phyloP scores from a whole-genome alignment of 2,888 invertebrate genomes.

The Rotaria macrura region DNA sequence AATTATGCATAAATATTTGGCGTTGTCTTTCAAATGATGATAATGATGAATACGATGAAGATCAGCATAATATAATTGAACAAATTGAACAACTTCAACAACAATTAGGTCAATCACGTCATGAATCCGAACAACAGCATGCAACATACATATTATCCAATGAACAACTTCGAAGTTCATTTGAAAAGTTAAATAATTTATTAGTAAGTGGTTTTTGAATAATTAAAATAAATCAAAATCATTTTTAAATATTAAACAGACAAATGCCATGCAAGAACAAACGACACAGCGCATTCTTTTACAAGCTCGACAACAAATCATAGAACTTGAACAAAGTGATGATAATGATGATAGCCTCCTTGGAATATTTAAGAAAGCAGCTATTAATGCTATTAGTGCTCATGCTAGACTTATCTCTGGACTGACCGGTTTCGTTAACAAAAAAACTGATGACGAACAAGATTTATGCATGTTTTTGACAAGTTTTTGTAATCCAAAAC shows the following conservation, averaged over 20 bases:
- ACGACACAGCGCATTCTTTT: not conserved
- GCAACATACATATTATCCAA: not conserved
- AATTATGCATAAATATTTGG: not conserved
- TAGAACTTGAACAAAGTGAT: not conserved
- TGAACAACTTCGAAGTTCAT: not conserved
- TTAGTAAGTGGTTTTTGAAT: not conserved
- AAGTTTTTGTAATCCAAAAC: too few relatives aligned
- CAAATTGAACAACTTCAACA: not conserved
- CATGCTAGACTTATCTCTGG: not conserved
- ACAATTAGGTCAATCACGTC: not conserved
- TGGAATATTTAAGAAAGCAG: not conserved
- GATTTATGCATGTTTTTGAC: not conserved
- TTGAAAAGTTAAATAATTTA: not conserved
- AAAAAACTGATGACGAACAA: not conserved
- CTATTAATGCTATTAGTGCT: not conserved
- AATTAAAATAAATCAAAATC: not conserved
- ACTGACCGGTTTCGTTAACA: not conserved
- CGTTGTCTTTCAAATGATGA: not conserved
- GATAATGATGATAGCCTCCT: not conserved
- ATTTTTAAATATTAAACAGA: not conserved
- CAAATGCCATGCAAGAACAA: not conserved
- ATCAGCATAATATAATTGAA: slow-evolving; percentile 11
- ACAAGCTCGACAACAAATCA: not conserved
- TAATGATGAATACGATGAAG: not conserved
- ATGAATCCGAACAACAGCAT: not conserved